A percentile compares a stretch with the other conserved stretches of the same genome.
phyloP scores from a whole-genome alignment of 2,797 vertebrate genomes.

The Urophycis tenuis region DNA sequence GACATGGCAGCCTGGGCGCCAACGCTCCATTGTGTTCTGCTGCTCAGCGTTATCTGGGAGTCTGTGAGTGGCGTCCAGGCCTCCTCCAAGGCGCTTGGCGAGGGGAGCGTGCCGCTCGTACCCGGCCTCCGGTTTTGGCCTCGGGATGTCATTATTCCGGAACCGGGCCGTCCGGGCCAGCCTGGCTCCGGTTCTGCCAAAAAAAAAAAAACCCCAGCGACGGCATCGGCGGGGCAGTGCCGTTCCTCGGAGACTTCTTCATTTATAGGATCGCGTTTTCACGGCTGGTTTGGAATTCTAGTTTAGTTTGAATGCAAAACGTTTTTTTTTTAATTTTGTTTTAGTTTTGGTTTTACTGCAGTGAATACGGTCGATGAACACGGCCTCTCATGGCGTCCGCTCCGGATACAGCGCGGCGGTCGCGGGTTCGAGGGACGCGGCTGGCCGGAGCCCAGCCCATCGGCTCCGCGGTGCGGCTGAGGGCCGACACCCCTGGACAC shows the following conservation, averaged over 20 bases:
- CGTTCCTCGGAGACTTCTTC: not conserved
- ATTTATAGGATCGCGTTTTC: not conserved
- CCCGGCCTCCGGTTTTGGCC: not conserved
- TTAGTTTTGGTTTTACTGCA: too few relatives aligned
- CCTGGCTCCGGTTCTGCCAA: not conserved
- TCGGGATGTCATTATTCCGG: not conserved
- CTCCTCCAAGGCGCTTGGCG: not conserved
- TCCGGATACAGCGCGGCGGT: not conserved
- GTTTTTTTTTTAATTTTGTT: too few relatives aligned
- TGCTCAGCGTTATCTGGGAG: not conserved
- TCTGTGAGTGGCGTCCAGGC: not conserved
- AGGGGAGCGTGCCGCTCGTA: not conserved
- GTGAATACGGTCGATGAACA: not conserved
- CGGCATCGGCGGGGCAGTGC: not conserved
- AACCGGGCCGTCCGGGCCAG: not conserved
- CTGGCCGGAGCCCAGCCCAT: not conserved
- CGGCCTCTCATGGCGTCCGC: not conserved
- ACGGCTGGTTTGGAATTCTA: not conserved
- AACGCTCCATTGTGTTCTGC: not conserved
- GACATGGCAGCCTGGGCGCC: not conserved
- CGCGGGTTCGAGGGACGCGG: not conserved
- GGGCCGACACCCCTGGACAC: not conserved
- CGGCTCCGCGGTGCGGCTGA: not conserved
- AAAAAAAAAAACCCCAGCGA: not conserved
- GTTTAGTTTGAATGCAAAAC: not conserved